A percentile compares a stretch with the other conserved stretches of the same genome.
phyloP scores from a whole-genome alignment of 2,888 invertebrate genomes.

The Plebejus melissa region DNA sequence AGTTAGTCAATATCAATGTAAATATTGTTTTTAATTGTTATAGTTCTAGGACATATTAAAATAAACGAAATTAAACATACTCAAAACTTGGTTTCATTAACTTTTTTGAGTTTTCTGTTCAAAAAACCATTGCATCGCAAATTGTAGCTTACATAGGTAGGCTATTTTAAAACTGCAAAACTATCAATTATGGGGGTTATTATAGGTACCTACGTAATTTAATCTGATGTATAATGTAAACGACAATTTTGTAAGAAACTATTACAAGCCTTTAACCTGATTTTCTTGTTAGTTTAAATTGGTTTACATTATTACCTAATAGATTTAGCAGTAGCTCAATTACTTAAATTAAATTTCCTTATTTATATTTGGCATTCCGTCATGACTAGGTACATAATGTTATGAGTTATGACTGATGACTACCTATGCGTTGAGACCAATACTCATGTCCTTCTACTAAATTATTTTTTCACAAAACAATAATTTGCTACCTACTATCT shows the following conservation, averaged over 20 bases:
- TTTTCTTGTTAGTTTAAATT: background rate
- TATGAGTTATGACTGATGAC: too few relatives aligned
- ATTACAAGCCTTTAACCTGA: background rate
- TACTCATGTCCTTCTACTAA: background rate
- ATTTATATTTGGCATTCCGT: background rate
- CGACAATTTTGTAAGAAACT: background rate
- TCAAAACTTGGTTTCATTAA: constrained; percentile 24
- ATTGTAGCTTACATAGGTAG: background rate
- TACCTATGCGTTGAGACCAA: background rate
- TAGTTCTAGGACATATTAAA: constrained; percentile 34
- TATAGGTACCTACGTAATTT: background rate
- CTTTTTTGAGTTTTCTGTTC: background rate
- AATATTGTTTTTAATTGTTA: constrained; percentile 69
- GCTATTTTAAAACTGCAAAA: too few relatives aligned
- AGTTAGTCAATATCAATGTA: constrained; percentile 57
- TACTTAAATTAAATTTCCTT: background rate
- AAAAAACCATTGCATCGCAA: background rate
- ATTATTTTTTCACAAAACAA: background rate
- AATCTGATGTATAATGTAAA: background rate
- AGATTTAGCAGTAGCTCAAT: background rate
- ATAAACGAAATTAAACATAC: constrained; percentile 22
- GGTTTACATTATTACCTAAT: background rate
- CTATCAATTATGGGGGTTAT: too few relatives aligned
- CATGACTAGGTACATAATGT: background rate
- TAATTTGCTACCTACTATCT: background rate